Percentiles rank a stretch among this genome's conserved stretches.
Evolutionary conservation across 2,113 vertebrate species (phyloP).

Genomic region (Psilopogon haemacephalus): DNA sequence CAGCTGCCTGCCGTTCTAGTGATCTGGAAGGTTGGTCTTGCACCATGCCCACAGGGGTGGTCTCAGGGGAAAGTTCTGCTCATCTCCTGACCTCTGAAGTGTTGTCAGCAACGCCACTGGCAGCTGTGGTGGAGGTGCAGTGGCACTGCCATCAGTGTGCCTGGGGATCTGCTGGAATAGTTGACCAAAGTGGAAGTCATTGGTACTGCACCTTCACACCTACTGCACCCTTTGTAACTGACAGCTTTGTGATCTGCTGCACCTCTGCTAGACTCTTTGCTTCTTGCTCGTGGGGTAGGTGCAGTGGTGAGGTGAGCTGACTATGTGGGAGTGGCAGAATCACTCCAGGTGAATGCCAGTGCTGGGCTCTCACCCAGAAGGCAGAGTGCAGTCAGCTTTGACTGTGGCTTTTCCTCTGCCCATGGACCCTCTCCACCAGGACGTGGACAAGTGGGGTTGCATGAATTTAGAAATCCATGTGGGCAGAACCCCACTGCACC

Average conservation of each 20-base stretch:
- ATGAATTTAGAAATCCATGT: not conserved
- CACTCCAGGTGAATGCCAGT: not conserved
- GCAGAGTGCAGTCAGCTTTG: not conserved
- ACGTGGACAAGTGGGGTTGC: not conserved
- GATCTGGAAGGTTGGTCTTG: not conserved
- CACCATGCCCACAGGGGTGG: not conserved
- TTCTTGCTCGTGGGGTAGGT: not conserved
- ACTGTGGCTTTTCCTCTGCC: not conserved
- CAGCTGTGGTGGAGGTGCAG: not conserved
- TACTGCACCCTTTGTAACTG: not conserved
- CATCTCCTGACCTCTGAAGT: not conserved
- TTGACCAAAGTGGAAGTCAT: not conserved
- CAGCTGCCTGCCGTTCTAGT: not conserved
- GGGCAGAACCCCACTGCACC: not conserved
- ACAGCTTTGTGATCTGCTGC: not conserved
- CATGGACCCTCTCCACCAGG: not conserved
- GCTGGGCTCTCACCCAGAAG: not conserved
- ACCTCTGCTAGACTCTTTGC: not conserved
- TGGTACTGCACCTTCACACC: not conserved
- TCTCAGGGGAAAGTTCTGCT: not conserved
- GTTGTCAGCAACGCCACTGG: not conserved
- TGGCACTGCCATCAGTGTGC: not conserved
- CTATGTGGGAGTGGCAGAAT: not conserved
- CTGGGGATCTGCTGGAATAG: not conserved
- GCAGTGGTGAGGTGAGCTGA: not conserved